Conservation (phyloP, 2,888 invertebrate species). For the Luperina testacea region DNA sequence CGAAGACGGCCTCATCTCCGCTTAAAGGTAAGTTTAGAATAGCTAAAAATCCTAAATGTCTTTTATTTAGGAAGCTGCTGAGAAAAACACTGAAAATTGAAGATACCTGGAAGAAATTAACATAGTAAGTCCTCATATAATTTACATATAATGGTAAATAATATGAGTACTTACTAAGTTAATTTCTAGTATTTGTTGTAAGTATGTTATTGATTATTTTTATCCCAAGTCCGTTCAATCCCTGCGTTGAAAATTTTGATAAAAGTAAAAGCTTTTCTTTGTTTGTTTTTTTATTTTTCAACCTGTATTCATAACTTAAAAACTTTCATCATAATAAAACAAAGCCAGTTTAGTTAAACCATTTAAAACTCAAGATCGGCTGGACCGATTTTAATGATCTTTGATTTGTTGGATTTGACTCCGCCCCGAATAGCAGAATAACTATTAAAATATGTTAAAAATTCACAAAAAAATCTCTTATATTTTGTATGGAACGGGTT, state of each 20-base stretch:
- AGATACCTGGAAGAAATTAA: not conserved
- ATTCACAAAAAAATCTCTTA: too few species aligned
- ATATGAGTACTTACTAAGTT: not conserved
- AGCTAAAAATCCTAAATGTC: not conserved
- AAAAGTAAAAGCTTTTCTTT: not conserved
- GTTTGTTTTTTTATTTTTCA: not conserved
- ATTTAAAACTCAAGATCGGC: too few species aligned
- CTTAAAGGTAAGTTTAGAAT: constrained; percentile 6
- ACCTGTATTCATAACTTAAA: not conserved
- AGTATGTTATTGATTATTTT: not conserved
- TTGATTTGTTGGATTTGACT: too few species aligned
- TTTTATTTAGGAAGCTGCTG: not conserved
- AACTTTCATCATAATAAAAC: not conserved
- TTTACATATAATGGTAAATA: too few species aligned
- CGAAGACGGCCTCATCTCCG: not conserved
- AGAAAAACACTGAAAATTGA: not conserved
- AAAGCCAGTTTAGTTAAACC: too few species aligned
- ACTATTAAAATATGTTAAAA: too few species aligned
- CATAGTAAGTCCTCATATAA: too few species aligned
- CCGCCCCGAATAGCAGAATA: too few species aligned
- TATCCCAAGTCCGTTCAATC: not conserved
- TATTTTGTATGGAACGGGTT: too few species aligned
- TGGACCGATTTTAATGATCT: too few species aligned
- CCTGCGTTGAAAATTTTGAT: too few species aligned
- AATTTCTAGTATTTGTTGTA: not conserved